Evolutionary conservation across 1,140 invertebrate species (phyloP).

Genomic region (Dendroctonus valens): DNA sequence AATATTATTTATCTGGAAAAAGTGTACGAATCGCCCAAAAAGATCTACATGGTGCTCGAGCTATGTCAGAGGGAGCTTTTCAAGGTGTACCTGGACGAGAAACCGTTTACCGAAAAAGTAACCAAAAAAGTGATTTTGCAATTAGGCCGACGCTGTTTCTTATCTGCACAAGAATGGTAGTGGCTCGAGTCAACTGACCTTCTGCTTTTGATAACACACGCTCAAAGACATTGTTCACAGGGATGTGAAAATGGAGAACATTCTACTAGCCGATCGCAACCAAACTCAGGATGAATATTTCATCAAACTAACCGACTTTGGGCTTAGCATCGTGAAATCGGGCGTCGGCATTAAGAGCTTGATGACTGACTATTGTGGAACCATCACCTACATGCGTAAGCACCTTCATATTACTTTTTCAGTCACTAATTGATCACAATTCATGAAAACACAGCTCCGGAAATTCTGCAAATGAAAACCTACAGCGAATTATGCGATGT

Average conservation of each 20-base stretch:
- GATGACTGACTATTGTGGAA: conserved; percentile 59
- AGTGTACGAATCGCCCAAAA: conserved; percentile 55
- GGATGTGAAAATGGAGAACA: conserved; percentile 62
- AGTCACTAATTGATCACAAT: not conserved
- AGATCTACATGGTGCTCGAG: conserved; percentile 55
- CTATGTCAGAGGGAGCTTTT: conserved; percentile 53
- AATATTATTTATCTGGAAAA: conserved; percentile 57
- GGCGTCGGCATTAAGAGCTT: conserved; percentile 56
- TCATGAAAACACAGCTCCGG: conserved; percentile 59
- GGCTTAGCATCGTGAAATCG: conserved; percentile 56
- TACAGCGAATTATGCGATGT: conserved; percentile 62
- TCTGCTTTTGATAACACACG: conserved; percentile 11
- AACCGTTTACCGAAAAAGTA: conserved; percentile 51
- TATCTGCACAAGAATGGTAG: conserved; percentile 60
- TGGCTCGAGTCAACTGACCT: not conserved
- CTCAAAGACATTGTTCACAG: conserved; percentile 60
- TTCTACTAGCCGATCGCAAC: conserved; percentile 54
- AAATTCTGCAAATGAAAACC: conserved; percentile 56
- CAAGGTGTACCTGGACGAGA: conserved; percentile 47
- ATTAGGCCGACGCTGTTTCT: conserved; percentile 53
- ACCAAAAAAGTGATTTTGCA: conserved; percentile 52
- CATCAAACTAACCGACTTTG: conserved; percentile 61
- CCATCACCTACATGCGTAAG: conserved; percentile 59
- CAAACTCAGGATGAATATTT: conserved; percentile 52
- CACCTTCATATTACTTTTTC: not conserved